Evolutionary conservation across 2,888 invertebrate species (phyloP).

Genomic region (Lissocephala sabroskyi): DNA sequence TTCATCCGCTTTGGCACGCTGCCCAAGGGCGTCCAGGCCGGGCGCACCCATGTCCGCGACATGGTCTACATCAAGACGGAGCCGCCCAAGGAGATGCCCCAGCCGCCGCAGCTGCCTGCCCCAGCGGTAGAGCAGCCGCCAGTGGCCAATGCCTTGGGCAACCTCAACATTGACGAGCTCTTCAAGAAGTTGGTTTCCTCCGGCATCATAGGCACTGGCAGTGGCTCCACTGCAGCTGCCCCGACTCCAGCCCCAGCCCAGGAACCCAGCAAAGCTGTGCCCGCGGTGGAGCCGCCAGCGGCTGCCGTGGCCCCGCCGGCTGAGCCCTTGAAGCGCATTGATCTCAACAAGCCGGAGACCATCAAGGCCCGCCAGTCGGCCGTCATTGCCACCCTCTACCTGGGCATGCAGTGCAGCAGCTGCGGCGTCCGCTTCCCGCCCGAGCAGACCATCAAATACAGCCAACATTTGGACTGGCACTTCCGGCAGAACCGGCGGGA

Average conservation of each 20-base stretch:
- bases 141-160: conserved; percentile 62
- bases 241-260: conserved; percentile 7
- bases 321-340: conserved; percentile 76
- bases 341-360: conserved; percentile 80
- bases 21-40: conserved; percentile 82
- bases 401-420: conserved; percentile 96
- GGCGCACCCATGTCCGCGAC: conserved; percentile 79
- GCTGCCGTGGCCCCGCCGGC: conserved; percentile 9
- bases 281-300: conserved; percentile 12
- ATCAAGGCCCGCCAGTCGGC: conserved; percentile 83
- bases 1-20: conserved; percentile 86
- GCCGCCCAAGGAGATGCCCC: conserved; percentile 45
- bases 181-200: conserved; percentile 89
- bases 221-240: conserved; percentile 18
- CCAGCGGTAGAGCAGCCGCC: conserved; percentile 2
- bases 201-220: conserved; percentile 78
- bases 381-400: conserved; percentile 82
- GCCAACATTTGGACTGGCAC: conserved; percentile 99
- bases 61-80: conserved; percentile 79
- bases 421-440: conserved; percentile 96
- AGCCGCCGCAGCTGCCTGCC: conserved; percentile 31
- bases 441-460: conserved; percentile 90
- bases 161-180: conserved; percentile 83
- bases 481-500: conserved; percentile 94
- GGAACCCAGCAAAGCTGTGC: conserved; percentile 2